Percentiles rank a stretch among this genome's conserved stretches.
Evolutionary conservation across 2,888 invertebrate species (phyloP).

Genomic region (Chrysolina haemoptera): DNA sequence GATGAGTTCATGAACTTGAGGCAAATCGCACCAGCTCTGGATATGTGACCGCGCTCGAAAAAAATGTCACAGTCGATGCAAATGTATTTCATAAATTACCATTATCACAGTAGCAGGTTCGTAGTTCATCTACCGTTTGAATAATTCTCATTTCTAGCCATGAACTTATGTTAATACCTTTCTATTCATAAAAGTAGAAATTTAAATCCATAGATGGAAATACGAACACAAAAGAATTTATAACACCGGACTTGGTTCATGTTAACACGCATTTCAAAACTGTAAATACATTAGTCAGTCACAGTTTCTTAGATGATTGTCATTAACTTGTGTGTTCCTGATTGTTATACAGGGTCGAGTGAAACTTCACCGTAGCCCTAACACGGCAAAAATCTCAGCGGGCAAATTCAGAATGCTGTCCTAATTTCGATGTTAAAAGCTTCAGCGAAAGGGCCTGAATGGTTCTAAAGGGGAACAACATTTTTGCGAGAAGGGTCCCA

Average conservation of each 20-base stretch:
- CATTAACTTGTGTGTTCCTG: slow-evolving; percentile 6
- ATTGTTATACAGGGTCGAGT: not conserved
- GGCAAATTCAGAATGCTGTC: too few species aligned
- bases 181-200: slow-evolving; percentile 60
- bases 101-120: slow-evolving; percentile 46
- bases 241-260: slow-evolving; percentile 52
- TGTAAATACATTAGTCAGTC: slow-evolving; percentile 47
- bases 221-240: slow-evolving; percentile 60
- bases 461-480: too few species aligned
- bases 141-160: slow-evolving; percentile 46
- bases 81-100: slow-evolving; percentile 43
- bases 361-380: too few species aligned
- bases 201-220: slow-evolving; percentile 60
- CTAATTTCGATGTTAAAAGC: too few species aligned
- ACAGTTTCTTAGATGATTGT: slow-evolving; percentile 20
- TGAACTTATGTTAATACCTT: slow-evolving; percentile 61
- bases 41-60: not conserved
- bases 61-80: slow-evolving; percentile 31
- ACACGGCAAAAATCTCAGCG: too few species aligned
- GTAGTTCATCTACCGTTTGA: slow-evolving; percentile 35
- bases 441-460: too few species aligned
- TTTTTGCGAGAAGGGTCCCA: too few species aligned
- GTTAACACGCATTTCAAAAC: slow-evolving; percentile 54
- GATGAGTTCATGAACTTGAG: too few species aligned
- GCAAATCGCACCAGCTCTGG: not conserved